Conservation (phyloP, 2,113 vertebrate genomes). For the Anolis carolinensis region DNA sequence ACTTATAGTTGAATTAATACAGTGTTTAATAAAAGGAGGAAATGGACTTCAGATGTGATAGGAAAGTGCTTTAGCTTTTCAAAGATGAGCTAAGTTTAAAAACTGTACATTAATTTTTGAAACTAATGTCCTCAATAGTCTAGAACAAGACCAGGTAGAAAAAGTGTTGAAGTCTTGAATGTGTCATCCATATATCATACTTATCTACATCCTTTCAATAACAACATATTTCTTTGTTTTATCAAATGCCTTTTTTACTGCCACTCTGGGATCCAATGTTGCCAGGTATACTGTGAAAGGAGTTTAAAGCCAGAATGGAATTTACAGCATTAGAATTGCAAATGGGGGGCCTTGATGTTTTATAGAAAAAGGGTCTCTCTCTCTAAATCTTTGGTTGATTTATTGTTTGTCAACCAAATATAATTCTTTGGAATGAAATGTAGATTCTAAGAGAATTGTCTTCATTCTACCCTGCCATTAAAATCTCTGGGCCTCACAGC, state of each 20-base stretch:
- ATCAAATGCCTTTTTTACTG: neutral
- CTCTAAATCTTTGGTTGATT: neutral
- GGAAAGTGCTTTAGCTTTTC: neutral
- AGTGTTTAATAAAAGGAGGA: neutral
- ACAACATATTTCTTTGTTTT: neutral
- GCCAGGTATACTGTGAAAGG: neutral
- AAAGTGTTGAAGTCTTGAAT: neutral
- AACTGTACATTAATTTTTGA: neutral
- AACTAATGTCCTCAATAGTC: neutral
- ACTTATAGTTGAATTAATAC: no score
- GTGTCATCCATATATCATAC: neutral
- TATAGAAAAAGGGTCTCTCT: neutral
- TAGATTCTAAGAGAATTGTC: neutral
- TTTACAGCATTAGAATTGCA: neutral
- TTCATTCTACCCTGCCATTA: neutral
- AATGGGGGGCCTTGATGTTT: neutral
- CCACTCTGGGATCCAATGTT: neutral
- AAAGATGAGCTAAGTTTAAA: neutral
- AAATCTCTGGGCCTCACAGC: neutral
- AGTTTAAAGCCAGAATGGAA: neutral
- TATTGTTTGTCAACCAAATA: neutral
- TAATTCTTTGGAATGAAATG: constrained; percentile 2
- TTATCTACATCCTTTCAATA: neutral
- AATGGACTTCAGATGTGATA: neutral
- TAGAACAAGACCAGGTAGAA: neutral